Evolutionary conservation across 2,113 vertebrate genomes (phyloP), one percentile per base, ranked within the genome.

Genomic region (Syngnathus typhle): DNA sequence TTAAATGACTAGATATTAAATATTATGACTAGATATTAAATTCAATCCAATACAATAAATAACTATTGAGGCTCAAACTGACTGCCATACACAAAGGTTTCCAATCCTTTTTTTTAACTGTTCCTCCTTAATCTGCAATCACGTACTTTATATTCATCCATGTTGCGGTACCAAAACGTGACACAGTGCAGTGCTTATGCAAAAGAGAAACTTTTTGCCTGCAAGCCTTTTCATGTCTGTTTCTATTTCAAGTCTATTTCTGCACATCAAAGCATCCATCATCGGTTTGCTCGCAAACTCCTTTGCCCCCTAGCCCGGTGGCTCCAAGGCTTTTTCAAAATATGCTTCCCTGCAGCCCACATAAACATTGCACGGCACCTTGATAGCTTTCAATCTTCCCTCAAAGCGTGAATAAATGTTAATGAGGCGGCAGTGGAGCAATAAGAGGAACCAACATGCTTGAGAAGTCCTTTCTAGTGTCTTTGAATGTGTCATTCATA

Each of bases 281-380:
- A 58, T 64, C 64, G 72, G 19, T 66, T 71, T 64, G 52, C 74
- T 64, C 46, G 55, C 69, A 51, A 74, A 81, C 73, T 60, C 80
- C 74, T 71, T 77, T 72, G 68, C 74, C 81, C 77, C 69, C 75
- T 65, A 71, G 69, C 65, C 75, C 65, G 0, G 18, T 67, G 70
- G 80, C 84, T 85, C 87, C 85, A 86, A 87, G 86, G 84, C 70
- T 59, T 69, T 79, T 83, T 15, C 68, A 78, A 79, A 65, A 47
- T 47, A 12, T 43, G 60, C 60, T 73, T 67, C 65, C 44, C 32
- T 27, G 58, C 69, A 64, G 62, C 54, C 65, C 18, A 38, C 58
- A 62, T 65, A 67, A 76, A 78, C 73, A 61, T 54, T 60, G 39
- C 70, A 8, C 9, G 63, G 69, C 76, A 80, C 74, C 79, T 79